Conservation (phyloP, 2,888 invertebrate genomes). For the Teleiodes luculella region DNA sequence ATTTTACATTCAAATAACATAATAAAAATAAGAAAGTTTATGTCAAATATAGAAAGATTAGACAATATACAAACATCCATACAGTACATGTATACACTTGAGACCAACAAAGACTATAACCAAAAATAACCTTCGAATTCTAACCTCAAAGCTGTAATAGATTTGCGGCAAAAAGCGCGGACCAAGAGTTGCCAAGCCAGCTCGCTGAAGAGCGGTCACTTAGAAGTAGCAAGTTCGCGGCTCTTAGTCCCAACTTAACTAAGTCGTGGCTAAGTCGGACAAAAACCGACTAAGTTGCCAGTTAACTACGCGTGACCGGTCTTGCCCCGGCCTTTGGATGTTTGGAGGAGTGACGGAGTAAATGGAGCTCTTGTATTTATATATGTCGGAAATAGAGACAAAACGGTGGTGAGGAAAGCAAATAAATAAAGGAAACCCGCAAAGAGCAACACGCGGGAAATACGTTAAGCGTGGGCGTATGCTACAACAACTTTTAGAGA, state of each 20-base stretch:
- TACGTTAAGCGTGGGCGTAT: too few relatives aligned
- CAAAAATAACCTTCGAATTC: background rate
- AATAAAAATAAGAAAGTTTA: too few relatives aligned
- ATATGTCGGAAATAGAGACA: too few relatives aligned
- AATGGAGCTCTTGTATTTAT: background rate
- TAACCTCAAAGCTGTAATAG: background rate
- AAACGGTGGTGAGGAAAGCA: too few relatives aligned
- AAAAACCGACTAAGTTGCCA: constrained; percentile 12
- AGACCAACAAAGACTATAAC: background rate
- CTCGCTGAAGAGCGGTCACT: background rate
- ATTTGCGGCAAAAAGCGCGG: background rate
- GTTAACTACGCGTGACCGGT: constrained; percentile 12
- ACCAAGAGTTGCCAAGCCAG: too few relatives aligned
- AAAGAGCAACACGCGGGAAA: too few relatives aligned
- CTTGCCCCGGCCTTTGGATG: background rate
- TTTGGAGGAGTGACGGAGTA: background rate
- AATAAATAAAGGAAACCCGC: too few relatives aligned
- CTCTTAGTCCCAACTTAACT: background rate
- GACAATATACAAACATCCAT: too few relatives aligned
- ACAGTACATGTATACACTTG: too few relatives aligned
- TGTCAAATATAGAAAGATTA: too few relatives aligned
- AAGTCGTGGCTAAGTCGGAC: constrained; percentile 8
- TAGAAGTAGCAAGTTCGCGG: background rate
- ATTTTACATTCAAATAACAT: too few relatives aligned
- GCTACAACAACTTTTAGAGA: too few relatives aligned